These are phyloP conservation scores for Silurus meridionalis DNA, from an alignment of 2,113 vertebrate species.

Conservation along the genomic window DNA sequence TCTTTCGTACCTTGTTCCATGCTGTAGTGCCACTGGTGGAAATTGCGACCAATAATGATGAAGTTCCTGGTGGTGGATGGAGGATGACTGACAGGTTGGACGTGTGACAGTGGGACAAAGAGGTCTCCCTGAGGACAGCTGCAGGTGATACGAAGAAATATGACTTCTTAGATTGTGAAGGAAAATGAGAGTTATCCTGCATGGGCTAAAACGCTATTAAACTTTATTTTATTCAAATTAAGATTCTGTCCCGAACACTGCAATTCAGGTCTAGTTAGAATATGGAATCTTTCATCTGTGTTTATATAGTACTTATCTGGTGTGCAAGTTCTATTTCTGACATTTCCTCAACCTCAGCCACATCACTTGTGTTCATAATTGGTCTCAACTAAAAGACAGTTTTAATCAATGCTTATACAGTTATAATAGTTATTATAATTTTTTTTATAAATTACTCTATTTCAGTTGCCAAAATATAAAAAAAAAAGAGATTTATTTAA, in stretches of 20 bases:
- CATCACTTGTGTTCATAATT: no score
- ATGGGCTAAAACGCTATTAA: neutral
- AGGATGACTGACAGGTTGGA: conserved; percentile 69
- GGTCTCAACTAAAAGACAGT: neutral
- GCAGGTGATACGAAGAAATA: conserved; percentile 26
- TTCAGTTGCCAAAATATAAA: neutral
- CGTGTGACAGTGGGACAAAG: conserved; percentile 75
- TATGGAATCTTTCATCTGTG: no score
- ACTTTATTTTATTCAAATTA: neutral
- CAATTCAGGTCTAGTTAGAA: neutral
- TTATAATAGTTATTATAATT: neutral
- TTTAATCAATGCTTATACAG: neutral
- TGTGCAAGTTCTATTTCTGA: no score
- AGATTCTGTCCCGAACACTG: neutral
- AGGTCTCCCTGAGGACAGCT: conserved; percentile 69
- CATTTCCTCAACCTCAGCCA: no score
- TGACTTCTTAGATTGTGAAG: neutral
- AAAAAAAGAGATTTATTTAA: neutral
- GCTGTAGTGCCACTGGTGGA: conserved; percentile 91
- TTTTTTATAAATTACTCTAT: neutral
- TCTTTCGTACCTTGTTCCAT: conserved; percentile 82
- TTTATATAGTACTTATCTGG: no score
- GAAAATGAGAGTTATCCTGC: neutral
- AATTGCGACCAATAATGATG: conserved; percentile 91
- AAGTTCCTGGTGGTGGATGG: conserved; percentile 79